Evolutionary conservation across 2,797 vertebrate genomes (phyloP).

Genomic region (Anguilla obscura): DNA sequence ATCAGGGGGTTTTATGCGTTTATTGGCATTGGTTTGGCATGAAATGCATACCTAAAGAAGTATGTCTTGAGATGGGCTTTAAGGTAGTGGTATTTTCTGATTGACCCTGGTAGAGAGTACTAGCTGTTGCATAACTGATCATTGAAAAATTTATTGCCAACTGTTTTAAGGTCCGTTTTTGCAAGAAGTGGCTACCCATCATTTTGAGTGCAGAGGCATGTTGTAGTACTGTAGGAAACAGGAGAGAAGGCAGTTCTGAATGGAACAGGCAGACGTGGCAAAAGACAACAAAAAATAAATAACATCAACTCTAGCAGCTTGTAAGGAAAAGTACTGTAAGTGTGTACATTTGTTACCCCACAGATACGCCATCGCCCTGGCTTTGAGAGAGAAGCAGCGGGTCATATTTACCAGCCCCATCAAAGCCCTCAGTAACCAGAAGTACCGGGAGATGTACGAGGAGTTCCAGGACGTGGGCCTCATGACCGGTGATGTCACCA

Average conservation of each 20-base stretch:
- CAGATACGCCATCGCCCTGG: slow-evolving; percentile 95
- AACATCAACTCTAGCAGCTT: background rate
- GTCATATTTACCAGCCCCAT: slow-evolving; percentile 99
- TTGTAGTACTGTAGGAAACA: background rate
- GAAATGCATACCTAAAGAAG: background rate
- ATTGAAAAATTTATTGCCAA: background rate
- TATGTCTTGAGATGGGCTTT: background rate
- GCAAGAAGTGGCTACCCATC: background rate
- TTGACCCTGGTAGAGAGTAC: background rate
- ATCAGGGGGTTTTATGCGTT: background rate
- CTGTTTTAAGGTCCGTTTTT: background rate
- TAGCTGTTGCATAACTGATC: background rate
- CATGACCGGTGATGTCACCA: slow-evolving; percentile 98
- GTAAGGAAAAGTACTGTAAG: background rate
- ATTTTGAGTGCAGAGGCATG: background rate
- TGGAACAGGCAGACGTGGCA: background rate
- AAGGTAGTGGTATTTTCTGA: background rate
- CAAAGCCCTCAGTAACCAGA: slow-evolving; percentile 97
- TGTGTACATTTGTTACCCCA: background rate
- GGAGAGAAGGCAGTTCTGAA: background rate
- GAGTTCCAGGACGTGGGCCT: slow-evolving; percentile 98
- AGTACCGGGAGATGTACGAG: slow-evolving; percentile 99
- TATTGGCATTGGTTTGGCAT: background rate
- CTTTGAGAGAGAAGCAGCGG: slow-evolving; percentile 92
- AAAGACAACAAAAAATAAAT: too few species aligned